Base-by-base conservation (phyloP, 2,113 vertebrate genomes). In the Craseonycteris thonglongyai region DNA sequence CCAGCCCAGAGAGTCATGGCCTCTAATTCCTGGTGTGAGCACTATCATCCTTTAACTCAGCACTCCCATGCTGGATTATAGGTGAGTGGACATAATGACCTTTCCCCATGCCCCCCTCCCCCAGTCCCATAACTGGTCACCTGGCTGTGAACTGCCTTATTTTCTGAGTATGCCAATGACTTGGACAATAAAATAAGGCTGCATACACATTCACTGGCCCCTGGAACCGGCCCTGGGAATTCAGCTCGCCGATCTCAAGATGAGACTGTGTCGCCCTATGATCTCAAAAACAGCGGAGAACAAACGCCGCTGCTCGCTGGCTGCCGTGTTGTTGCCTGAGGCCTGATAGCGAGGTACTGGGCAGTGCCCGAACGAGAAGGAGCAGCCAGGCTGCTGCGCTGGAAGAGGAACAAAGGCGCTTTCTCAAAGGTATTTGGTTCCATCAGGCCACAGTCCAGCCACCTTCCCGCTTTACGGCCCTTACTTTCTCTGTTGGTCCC, bases 381-480 rank as follows among this genome's bases (percentile, higher is more conserved):
- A 6, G 19, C 4, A 0, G 47, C 24, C 3, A 1, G 26, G 42
- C 12, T 28, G 56, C 28, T 11, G 6, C 7, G 4, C 19, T 19
- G 16, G 78, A 35, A 26, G 18, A 35, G 45, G 40, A 85, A 82
- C 79, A 49, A 40, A 89, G 49, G 19, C 38, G 3, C 38, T 42
- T 68, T 86, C 30, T 68, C 42, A 14, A 0, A 30, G 19, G 38
- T 42, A 19, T 47, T 80, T 0, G 0, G 13, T 56, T 71, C 51
- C 10, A n/a, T 66, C 14, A 13, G 4, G 19, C 33, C 0, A 28
- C 47, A 4, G 0, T 6, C 6, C 1, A 0, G 45, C 40, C 66
- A 28, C 47, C 6, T 0, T 6, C 6, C 1, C 0, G 45, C 40
- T 61, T 72, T 51, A 19, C 18, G 7, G 35, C n/a, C 35, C 79